Percentiles rank a stretch among this genome's conserved stretches.
phyloP scores from a whole-genome alignment of 2,797 vertebrate species.

The Nasua narica region DNA sequence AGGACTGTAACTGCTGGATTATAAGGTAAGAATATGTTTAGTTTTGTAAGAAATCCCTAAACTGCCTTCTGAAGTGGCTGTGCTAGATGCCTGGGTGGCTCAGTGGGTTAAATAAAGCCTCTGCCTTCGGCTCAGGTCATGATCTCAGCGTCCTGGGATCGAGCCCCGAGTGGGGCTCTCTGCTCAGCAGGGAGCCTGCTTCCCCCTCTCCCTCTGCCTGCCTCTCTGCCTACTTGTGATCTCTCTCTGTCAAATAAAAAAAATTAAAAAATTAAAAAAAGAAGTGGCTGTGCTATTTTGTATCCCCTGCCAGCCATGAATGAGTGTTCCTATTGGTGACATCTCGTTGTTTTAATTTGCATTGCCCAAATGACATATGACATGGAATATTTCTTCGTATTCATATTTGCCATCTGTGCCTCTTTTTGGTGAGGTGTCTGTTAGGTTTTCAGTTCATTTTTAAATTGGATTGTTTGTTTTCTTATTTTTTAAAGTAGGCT shows the following conservation, averaged over 20 bases:
- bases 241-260: no score
- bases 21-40: not conserved
- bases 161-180: no score
- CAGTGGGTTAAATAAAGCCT: no score
- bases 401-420: not conserved
- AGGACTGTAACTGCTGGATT: not conserved
- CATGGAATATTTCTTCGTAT: not conserved
- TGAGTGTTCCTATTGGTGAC: not conserved
- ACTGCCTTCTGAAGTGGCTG: not conserved
- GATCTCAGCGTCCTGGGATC: no score
- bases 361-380: not conserved
- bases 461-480: not conserved
- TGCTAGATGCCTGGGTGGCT: no score
- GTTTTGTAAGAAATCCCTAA: not conserved
- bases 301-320: not conserved
- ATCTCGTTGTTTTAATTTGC: not conserved
- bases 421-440: not conserved
- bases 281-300: no score
- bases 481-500: not conserved
- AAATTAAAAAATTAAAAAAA: no score
- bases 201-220: no score
- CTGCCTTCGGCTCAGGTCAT: no score
- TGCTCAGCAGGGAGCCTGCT: no score
- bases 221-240: no score
- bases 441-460: not conserved